Conservation (phyloP, 1,140 invertebrate genomes). For the Daktulosphaira vitifoliae region DNA sequence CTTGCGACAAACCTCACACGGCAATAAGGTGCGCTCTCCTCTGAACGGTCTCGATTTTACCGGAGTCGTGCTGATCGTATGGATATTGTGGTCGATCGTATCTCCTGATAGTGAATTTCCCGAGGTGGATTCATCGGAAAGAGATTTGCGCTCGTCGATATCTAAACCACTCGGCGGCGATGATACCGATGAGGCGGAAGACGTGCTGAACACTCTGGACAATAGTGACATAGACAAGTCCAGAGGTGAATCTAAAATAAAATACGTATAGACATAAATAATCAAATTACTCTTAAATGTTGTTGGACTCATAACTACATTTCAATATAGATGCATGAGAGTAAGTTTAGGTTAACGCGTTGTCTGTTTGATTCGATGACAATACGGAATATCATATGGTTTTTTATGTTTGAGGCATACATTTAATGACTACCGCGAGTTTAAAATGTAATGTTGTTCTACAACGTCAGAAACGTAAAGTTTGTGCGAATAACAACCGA, state of each 20-base stretch:
- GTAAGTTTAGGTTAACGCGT: too few species aligned
- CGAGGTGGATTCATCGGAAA: slow-evolving; percentile 65
- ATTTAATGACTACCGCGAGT: too few species aligned
- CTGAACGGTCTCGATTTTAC: slow-evolving; percentile 41
- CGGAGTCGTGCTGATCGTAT: slow-evolving; percentile 43
- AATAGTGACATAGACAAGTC: slow-evolving; percentile 72
- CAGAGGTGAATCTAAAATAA: slow-evolving; percentile 67
- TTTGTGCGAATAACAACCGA: too few species aligned
- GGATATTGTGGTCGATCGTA: slow-evolving; percentile 45
- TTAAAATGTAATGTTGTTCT: too few species aligned
- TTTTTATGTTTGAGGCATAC: too few species aligned
- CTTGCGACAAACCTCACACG: slow-evolving; percentile 80
- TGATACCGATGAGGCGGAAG: slow-evolving; percentile 46
- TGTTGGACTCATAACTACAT: too few species aligned
- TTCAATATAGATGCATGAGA: too few species aligned
- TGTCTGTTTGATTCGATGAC: too few species aligned
- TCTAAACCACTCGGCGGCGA: slow-evolving; percentile 58
- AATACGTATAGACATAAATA: too few species aligned
- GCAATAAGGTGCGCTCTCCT: slow-evolving; percentile 54
- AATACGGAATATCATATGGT: too few species aligned
- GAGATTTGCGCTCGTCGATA: slow-evolving; percentile 66
- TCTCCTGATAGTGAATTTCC: slow-evolving; percentile 41
- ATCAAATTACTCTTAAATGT: too few species aligned
- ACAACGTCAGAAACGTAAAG: too few species aligned
- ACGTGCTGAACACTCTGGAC: slow-evolving; percentile 47